Evolutionary conservation across 2,797 vertebrate genomes (phyloP).

Genomic region (Enteromius argenteus): DNA sequence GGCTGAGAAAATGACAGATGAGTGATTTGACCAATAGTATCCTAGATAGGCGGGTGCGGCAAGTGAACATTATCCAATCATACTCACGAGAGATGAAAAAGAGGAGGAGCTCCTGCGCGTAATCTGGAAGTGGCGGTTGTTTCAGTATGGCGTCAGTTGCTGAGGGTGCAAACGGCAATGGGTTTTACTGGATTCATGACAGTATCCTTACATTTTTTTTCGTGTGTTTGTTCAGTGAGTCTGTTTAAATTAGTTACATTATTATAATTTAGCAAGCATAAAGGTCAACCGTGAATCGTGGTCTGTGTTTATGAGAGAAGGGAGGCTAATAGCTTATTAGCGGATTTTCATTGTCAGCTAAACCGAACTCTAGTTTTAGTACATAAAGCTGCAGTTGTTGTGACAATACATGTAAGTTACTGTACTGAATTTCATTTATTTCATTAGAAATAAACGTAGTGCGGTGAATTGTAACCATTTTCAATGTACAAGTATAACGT

Average conservation of each 20-base stretch:
- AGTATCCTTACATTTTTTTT: constrained; percentile 78
- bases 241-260: not conserved
- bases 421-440: not conserved
- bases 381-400: not conserved
- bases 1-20: constrained; percentile 28
- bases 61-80: constrained; percentile 60
- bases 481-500: not conserved
- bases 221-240: not conserved
- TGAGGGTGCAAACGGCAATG: constrained; percentile 59
- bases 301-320: not conserved
- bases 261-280: not conserved
- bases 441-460: not conserved
- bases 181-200: constrained; percentile 79
- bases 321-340: constrained; percentile 27
- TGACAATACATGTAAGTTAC: not conserved
- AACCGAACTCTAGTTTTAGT: not conserved
- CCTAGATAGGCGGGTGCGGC: accelerated
- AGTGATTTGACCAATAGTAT: constrained; percentile 61
- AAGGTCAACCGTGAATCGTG: not conserved
- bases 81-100: constrained; percentile 6
- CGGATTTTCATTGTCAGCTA: constrained; percentile 13
- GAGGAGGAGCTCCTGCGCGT: constrained; percentile 57
- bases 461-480: not conserved
- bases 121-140: constrained; percentile 87
- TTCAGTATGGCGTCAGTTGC: constrained; percentile 93